phyloP scores from a whole-genome alignment of 37 sponge, comb jelly and placozoan genomes.

The Oscarella lobularis region DNA sequence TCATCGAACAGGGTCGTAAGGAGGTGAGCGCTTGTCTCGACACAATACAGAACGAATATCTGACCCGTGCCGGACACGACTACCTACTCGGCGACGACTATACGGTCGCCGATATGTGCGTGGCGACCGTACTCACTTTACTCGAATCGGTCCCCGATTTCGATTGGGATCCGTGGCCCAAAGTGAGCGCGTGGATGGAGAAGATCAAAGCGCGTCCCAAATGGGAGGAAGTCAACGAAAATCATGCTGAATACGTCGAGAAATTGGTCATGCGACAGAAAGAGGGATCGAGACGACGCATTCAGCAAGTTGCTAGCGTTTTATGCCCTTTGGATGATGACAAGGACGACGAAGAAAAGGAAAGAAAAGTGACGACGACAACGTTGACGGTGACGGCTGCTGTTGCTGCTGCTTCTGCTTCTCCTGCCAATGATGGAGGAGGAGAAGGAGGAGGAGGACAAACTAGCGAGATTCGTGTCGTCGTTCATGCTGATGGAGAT shows the following conservation, averaged over 20 bases:
- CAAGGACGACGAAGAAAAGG: neutral
- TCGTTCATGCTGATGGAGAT: neutral
- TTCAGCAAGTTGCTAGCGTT: neutral
- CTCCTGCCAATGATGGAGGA: no score
- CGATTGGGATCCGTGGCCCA: slow-evolving; percentile 2
- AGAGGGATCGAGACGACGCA: neutral
- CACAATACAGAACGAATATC: neutral
- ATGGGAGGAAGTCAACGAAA: neutral
- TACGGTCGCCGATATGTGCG: neutral
- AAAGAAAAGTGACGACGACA: no score
- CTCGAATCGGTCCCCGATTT: neutral
- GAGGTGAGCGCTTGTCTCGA: neutral
- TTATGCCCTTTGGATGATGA: neutral
- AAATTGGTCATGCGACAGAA: neutral
- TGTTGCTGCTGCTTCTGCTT: no score
- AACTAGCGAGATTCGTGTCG: no score
- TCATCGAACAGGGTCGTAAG: neutral
- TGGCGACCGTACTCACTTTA: neutral
- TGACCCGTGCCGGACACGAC: neutral
- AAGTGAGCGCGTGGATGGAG: neutral
- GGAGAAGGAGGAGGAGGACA: no score
- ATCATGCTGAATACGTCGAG: neutral
- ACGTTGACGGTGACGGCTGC: no score
- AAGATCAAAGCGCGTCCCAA: neutral
- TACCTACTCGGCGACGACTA: neutral